phyloP scores from a whole-genome alignment of 2,888 invertebrate species.

The Bellardia bayeri region DNA sequence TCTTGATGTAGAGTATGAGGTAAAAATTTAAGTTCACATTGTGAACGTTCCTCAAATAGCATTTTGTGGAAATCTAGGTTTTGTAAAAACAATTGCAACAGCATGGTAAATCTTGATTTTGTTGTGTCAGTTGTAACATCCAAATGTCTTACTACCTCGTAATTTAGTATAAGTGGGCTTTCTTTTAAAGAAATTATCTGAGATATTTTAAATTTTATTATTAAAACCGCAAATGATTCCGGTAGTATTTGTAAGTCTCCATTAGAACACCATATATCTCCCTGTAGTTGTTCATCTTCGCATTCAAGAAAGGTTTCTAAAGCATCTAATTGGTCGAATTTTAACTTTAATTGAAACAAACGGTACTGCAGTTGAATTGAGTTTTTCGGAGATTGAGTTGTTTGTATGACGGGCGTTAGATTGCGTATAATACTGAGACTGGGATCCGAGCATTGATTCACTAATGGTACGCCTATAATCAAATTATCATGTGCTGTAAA shows the following conservation, averaged over 20 bases:
- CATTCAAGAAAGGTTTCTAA: constrained; percentile 74
- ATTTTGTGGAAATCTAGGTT: constrained; percentile 71
- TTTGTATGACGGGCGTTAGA: constrained; percentile 73
- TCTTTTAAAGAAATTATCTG: constrained; percentile 65
- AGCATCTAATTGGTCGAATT: constrained; percentile 73
- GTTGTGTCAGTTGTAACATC: background rate
- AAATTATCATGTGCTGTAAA: constrained; percentile 74
- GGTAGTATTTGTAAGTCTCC: constrained; percentile 76
- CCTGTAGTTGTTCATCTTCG: constrained; percentile 67
- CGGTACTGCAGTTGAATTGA: constrained; percentile 74
- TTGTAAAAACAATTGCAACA: constrained; percentile 74
- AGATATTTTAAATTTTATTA: constrained; percentile 76
- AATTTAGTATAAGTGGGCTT: constrained; percentile 74
- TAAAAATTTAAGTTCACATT: constrained; percentile 76
- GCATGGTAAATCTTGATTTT: background rate
- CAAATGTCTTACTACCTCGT: constrained; percentile 70
- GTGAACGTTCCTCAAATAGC: constrained; percentile 72
- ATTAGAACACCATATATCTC: constrained; percentile 69
- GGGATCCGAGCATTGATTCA: constrained; percentile 76
- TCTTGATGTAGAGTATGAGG: constrained; percentile 79
- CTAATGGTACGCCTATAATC: constrained; percentile 79
- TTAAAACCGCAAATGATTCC: constrained; percentile 78
- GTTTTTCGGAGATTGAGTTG: constrained; percentile 41
- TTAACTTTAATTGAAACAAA: constrained; percentile 78
- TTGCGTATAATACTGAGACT: constrained; percentile 74